Percentiles rank a stretch among this genome's conserved stretches.
Conservation (phyloP, 2,113 vertebrate species). For the Gymnogyps californianus region DNA sequence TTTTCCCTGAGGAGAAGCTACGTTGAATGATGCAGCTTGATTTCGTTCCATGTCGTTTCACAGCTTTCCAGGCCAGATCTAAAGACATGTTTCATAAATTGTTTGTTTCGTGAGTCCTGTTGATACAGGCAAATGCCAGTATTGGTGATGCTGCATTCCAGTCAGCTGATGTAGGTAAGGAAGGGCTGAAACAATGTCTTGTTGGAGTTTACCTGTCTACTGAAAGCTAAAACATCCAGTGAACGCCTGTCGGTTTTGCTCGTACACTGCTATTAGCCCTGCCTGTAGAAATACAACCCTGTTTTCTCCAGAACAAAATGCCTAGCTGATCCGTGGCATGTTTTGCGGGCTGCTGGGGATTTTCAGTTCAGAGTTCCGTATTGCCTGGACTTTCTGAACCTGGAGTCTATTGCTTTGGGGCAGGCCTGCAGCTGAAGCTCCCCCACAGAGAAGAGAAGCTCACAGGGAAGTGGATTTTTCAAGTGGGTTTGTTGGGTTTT, state of each 20-base stretch:
- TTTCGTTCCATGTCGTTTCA: accelerated
- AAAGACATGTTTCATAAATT: background rate
- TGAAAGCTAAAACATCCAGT: background rate
- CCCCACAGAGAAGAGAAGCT: background rate
- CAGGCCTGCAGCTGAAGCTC: background rate
- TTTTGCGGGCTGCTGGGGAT: background rate
- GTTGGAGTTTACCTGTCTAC: background rate
- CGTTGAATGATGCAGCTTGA: background rate
- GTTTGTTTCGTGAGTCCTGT: background rate
- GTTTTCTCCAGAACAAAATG: background rate
- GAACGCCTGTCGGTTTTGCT: background rate
- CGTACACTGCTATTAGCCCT: background rate
- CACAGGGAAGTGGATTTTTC: background rate
- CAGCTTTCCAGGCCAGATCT: background rate
- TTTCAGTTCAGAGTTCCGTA: background rate
- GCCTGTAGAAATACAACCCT: background rate
- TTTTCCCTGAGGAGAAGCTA: background rate
- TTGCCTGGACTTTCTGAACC: background rate
- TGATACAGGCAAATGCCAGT: background rate
- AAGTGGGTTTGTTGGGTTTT: background rate
- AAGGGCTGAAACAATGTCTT: background rate
- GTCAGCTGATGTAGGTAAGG: background rate
- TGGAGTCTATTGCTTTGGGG: background rate
- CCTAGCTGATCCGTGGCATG: background rate
- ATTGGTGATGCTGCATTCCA: background rate